Percentiles rank a stretch among this genome's conserved stretches.
phyloP scores from a whole-genome alignment of 2,888 invertebrate species.

The Acleris emargana region DNA sequence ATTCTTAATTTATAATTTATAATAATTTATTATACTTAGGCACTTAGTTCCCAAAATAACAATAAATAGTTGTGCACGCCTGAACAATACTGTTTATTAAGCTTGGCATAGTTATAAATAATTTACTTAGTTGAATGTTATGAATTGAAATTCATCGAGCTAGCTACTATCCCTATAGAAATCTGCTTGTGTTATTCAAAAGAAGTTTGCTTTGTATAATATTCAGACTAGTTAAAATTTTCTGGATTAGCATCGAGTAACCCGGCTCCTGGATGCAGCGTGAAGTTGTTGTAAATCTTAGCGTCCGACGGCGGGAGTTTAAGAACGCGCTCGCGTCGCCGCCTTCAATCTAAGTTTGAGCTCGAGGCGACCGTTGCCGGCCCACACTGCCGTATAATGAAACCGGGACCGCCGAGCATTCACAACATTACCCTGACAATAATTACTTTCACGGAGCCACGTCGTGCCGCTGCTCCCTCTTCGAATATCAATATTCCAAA shows the following conservation, averaged over 20 bases:
- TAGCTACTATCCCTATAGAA: not conserved
- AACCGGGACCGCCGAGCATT: slow-evolving; percentile 68
- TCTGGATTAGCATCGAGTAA: slow-evolving; percentile 32
- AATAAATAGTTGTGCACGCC: too few species aligned
- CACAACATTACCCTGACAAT: slow-evolving; percentile 65
- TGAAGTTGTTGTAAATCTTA: slow-evolving; percentile 73
- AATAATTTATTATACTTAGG: too few species aligned
- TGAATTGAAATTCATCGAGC: too few species aligned
- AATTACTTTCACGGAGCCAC: slow-evolving; percentile 62
- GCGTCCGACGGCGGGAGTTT: slow-evolving; percentile 66
- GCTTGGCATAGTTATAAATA: too few species aligned
- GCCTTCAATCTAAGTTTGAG: slow-evolving; percentile 82
- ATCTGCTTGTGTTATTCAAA: slow-evolving; percentile 15
- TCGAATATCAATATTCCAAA: slow-evolving; percentile 13
- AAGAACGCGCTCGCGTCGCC: slow-evolving; percentile 77
- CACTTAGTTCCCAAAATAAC: too few species aligned
- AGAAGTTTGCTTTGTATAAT: slow-evolving; percentile 10
- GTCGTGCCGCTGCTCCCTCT: not conserved
- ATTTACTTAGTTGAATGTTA: too few species aligned
- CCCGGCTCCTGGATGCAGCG: slow-evolving; percentile 40
- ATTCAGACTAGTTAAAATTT: slow-evolving; percentile 30
- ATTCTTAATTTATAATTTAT: too few species aligned
- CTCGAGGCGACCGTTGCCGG: slow-evolving; percentile 69
- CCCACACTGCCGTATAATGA: slow-evolving; percentile 78
- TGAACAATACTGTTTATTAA: too few species aligned